These are phyloP conservation scores for Eudorcas thomsonii DNA, from an alignment of 2,113 vertebrate species.

Conservation along the genomic window DNA sequence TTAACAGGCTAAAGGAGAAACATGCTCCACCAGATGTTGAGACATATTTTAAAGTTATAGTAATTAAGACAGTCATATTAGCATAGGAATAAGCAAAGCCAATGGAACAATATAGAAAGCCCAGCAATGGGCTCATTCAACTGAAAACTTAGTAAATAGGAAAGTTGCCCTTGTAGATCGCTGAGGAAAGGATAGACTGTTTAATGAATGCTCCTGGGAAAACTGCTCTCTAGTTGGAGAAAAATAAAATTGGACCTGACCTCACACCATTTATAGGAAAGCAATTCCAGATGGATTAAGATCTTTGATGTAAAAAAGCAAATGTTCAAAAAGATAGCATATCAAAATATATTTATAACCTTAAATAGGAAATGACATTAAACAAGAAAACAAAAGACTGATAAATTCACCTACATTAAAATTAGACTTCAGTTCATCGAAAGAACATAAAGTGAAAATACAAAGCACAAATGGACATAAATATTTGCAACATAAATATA, in stretches of 20 bases:
- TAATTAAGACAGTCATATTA: background rate
- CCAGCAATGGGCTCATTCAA: background rate
- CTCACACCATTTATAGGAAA: background rate
- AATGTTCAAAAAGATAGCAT: background rate
- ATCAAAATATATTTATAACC: background rate
- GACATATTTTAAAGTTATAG: background rate
- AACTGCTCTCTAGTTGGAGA: background rate
- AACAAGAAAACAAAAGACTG: background rate
- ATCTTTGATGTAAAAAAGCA: background rate
- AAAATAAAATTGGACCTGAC: background rate
- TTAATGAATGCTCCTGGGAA: background rate
- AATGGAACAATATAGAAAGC: background rate
- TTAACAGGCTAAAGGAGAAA: background rate
- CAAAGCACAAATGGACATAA: background rate
- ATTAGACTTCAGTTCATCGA: background rate
- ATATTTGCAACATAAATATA: background rate
- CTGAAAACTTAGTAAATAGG: background rate
- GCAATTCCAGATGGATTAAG: background rate
- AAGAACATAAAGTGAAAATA: background rate
- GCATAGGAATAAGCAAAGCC: background rate
- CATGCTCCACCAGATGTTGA: background rate
- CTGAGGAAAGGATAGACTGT: background rate
- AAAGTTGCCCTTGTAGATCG: background rate
- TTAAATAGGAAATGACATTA: background rate
- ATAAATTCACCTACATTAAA: background rate